Percentiles rank a stretch among this genome's conserved stretches.
phyloP scores from a whole-genome alignment of 2,888 invertebrate species.

The Pseudolycoriella hygida region DNA sequence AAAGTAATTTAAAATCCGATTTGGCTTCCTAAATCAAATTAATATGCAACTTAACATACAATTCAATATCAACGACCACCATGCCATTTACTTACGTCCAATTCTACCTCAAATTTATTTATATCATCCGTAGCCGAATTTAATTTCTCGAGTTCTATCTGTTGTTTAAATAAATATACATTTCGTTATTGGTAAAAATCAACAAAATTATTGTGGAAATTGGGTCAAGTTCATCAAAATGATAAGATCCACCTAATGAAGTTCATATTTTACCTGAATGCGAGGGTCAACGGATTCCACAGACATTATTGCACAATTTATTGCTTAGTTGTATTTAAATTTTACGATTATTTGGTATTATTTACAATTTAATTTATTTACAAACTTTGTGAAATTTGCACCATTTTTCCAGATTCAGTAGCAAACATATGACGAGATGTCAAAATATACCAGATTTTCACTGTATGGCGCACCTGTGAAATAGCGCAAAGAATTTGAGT shows the following conservation, averaged over 20 bases:
- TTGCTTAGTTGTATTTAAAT: not conserved
- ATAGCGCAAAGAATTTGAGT: no score
- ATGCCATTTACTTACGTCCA: slow-evolving; percentile 51
- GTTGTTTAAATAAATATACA: slow-evolving; percentile 12
- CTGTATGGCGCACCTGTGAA: no score
- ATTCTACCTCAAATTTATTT: slow-evolving; percentile 74
- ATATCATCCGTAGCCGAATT: slow-evolving; percentile 87
- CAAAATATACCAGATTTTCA: no score
- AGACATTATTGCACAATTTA: not conserved
- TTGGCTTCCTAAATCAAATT: slow-evolving; percentile 46
- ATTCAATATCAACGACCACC: no score
- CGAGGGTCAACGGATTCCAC: slow-evolving; percentile 49
- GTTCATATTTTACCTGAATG: slow-evolving; percentile 42
- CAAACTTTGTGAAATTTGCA: no score
- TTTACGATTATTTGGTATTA: no score
- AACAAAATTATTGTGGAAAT: not conserved
- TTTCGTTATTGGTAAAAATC: not conserved
- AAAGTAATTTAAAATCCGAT: slow-evolving; percentile 58
- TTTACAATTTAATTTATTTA: no score
- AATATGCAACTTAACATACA: no score
- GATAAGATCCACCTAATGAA: not conserved
- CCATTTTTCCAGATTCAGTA: no score
- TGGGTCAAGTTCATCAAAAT: slow-evolving; percentile 1
- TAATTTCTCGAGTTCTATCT: slow-evolving; percentile 75
- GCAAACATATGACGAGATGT: no score